Evolutionary conservation across 2,888 invertebrate genomes (phyloP).

Genomic region (Xestobium rufovillosum): DNA sequence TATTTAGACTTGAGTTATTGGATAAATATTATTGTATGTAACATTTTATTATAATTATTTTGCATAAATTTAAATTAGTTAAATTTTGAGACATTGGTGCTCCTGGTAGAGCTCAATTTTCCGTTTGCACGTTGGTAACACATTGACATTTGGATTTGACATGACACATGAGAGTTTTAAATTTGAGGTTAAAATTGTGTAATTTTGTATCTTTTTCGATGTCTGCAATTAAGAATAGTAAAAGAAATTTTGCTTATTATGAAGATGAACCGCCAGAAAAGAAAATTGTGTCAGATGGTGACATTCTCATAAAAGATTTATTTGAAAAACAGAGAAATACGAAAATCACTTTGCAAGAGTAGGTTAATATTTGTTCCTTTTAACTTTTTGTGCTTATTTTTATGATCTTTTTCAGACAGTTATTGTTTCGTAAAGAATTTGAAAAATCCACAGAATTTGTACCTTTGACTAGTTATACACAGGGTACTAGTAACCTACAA

Average conservation of each 20-base stretch:
- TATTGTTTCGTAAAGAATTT: conserved; percentile 23
- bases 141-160: no score
- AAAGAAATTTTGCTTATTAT: conserved; percentile 10
- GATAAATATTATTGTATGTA: no score
- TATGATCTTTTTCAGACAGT: conserved; percentile 22
- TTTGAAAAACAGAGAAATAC: conserved; percentile 36
- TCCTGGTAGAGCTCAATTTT: no score
- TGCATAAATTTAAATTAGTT: no score
- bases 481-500: conserved; percentile 44
- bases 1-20: no score
- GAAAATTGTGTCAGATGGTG: conserved; percentile 35
- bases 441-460: conserved; percentile 27
- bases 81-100: no score
- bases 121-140: no score
- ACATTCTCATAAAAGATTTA: conserved; percentile 36
- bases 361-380: conserved; percentile 18
- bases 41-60: no score
- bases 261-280: conserved; percentile 31
- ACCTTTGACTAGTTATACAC: conserved; percentile 32
- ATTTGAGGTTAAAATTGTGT: no score
- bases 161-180: no score
- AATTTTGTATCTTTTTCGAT: no score
- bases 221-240: conserved; percentile 11
- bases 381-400: conserved; percentile 6
- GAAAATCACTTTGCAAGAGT: conserved; percentile 32